phyloP scores from a whole-genome alignment of 2,113 vertebrate genomes.

The Cinclus cinclus region DNA sequence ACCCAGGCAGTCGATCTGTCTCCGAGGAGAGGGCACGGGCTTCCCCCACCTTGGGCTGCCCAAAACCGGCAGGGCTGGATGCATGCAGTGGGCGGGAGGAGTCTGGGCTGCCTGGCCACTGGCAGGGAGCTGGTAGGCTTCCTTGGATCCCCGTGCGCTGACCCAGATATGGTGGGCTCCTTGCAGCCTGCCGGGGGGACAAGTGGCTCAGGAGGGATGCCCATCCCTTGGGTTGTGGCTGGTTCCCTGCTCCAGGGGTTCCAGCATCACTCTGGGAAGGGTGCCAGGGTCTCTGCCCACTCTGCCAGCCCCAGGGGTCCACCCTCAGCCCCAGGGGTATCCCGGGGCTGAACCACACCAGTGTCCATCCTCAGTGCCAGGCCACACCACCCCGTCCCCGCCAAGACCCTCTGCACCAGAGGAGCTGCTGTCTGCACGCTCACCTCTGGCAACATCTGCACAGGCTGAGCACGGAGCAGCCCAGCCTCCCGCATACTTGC shows the following conservation, averaged over 20 bases:
- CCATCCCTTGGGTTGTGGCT: fast-evolving
- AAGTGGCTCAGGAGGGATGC: fast-evolving
- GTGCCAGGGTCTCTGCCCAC: neutral
- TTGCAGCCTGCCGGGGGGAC: neutral
- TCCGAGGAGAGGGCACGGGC: neutral
- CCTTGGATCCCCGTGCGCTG: fast-evolving
- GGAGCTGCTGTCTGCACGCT: neutral
- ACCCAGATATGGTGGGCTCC: neutral
- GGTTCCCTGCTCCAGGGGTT: neutral
- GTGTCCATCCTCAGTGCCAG: neutral
- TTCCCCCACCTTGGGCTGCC: neutral
- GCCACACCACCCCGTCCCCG: fast-evolving
- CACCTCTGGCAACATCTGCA: conserved; percentile 28
- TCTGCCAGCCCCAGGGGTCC: neutral
- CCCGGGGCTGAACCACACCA: neutral
- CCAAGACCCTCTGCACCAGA: neutral
- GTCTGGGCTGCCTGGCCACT: neutral
- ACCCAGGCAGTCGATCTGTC: fast-evolving
- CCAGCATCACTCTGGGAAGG: neutral
- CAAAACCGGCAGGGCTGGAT: neutral
- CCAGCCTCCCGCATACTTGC: neutral
- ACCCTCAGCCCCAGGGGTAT: fast-evolving
- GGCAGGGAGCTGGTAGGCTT: neutral
- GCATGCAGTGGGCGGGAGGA: neutral
- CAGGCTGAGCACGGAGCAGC: neutral